Evolutionary conservation across 2,888 invertebrate species (phyloP).

Genomic region (Anthoptus insignis): DNA sequence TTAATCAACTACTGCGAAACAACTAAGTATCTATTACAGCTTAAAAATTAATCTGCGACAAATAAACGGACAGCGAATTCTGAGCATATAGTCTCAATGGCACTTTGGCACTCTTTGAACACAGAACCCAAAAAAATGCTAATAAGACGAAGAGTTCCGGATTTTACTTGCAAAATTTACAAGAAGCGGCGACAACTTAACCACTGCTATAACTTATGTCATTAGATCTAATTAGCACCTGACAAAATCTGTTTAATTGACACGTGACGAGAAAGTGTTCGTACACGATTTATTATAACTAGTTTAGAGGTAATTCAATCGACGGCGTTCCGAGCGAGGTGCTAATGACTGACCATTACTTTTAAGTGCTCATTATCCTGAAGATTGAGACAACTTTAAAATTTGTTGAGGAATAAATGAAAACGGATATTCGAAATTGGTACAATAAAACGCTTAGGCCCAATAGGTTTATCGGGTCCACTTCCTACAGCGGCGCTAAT

Average conservation of each 20-base stretch:
- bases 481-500: slow-evolving; percentile 84
- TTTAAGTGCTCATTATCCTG: slow-evolving; percentile 57
- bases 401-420: slow-evolving; percentile 52
- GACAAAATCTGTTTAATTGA: slow-evolving; percentile 62
- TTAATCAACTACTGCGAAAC: no score
- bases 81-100: no score
- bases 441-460: slow-evolving; percentile 85
- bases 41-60: no score
- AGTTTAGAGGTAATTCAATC: slow-evolving; percentile 39
- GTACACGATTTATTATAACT: slow-evolving; percentile 48
- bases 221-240: slow-evolving; percentile 72
- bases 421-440: slow-evolving; percentile 81
- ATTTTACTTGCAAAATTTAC: slow-evolving; percentile 75
- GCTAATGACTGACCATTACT: slow-evolving; percentile 71
- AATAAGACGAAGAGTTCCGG: slow-evolving; percentile 71
- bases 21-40: no score
- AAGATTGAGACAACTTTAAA: slow-evolving; percentile 39
- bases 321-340: slow-evolving; percentile 53
- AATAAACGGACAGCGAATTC: no score
- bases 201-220: slow-evolving; percentile 55
- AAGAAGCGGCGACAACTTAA: slow-evolving; percentile 60
- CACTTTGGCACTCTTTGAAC: no score
- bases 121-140: slow-evolving; percentile 82
- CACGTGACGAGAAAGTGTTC: slow-evolving; percentile 43
- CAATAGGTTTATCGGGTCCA: slow-evolving; percentile 83